Evolutionary conservation across 1,140 invertebrate genomes (phyloP).

Genomic region (Lepidostoma basale): DNA sequence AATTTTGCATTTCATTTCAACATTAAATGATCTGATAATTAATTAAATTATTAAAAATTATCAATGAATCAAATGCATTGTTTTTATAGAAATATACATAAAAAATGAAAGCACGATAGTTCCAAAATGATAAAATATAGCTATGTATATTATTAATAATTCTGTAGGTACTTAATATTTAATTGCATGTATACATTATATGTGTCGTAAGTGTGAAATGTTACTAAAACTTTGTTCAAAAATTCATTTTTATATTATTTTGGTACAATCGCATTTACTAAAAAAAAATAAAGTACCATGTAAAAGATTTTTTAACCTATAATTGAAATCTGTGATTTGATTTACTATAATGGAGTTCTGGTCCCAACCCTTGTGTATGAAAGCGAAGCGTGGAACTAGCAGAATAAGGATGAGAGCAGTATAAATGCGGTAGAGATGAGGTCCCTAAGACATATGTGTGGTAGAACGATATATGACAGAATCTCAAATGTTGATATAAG

Average conservation of each 20-base stretch:
- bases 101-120: constrained; percentile 44
- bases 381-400: too few relatives aligned
- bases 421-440: too few relatives aligned
- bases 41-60: background rate
- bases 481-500: too few relatives aligned
- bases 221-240: background rate
- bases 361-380: too few relatives aligned
- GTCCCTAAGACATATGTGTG: too few relatives aligned
- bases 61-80: constrained; percentile 5
- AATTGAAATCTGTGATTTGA: too few relatives aligned
- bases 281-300: background rate
- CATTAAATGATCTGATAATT: constrained; percentile 2
- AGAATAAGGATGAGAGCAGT: too few relatives aligned
- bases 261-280: background rate
- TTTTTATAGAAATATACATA: constrained; percentile 29
- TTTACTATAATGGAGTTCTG: too few relatives aligned
- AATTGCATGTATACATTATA: background rate
- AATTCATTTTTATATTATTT: background rate
- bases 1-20: constrained; percentile 12
- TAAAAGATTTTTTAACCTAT: background rate
- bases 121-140: constrained; percentile 40
- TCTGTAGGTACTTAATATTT: background rate
- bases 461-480: too few relatives aligned
- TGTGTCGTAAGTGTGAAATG: constrained; percentile 4
- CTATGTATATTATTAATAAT: constrained; percentile 24